phyloP scores from a whole-genome alignment of 2,113 vertebrate species.

The Paralichthys olivaceus region DNA sequence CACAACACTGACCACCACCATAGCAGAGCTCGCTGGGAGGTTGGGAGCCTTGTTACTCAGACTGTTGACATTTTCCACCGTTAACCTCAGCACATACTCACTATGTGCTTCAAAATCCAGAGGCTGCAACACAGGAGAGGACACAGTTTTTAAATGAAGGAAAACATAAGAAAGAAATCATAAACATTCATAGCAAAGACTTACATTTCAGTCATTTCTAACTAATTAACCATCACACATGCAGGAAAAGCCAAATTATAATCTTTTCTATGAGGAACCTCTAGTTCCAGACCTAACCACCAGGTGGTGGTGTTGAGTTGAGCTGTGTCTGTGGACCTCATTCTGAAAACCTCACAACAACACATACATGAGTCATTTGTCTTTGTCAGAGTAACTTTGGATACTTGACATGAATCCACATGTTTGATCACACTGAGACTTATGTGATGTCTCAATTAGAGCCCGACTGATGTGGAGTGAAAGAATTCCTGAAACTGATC shows the following conservation, averaged over 20 bases:
- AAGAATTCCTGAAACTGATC: too few relatives aligned
- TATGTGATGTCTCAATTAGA: too few relatives aligned
- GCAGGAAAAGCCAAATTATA: not conserved
- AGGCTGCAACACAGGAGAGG: constrained; percentile 79
- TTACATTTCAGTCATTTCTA: not conserved
- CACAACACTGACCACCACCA: constrained; percentile 82
- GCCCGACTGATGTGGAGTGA: too few relatives aligned
- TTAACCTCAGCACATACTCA: constrained; percentile 81
- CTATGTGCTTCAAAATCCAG: constrained; percentile 87
- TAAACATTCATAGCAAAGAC: not conserved
- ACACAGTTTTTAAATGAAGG: not conserved
- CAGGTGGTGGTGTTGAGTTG: constrained; percentile 40
- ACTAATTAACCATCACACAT: not conserved
- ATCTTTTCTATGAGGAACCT: not conserved
- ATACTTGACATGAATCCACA: not conserved
- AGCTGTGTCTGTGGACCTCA: not conserved
- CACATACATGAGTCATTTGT: too few relatives aligned
- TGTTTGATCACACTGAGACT: too few relatives aligned
- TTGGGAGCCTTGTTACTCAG: constrained; percentile 79
- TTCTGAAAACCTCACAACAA: too few relatives aligned
- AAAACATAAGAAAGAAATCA: too few relatives aligned
- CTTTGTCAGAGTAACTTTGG: not conserved
- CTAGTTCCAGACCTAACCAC: constrained; percentile 38
- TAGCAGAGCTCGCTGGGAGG: constrained; percentile 79
- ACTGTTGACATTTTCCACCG: constrained; percentile 84